phyloP scores from a whole-genome alignment of 2,113 vertebrate genomes.

The Orientallactaga bullata region DNA sequence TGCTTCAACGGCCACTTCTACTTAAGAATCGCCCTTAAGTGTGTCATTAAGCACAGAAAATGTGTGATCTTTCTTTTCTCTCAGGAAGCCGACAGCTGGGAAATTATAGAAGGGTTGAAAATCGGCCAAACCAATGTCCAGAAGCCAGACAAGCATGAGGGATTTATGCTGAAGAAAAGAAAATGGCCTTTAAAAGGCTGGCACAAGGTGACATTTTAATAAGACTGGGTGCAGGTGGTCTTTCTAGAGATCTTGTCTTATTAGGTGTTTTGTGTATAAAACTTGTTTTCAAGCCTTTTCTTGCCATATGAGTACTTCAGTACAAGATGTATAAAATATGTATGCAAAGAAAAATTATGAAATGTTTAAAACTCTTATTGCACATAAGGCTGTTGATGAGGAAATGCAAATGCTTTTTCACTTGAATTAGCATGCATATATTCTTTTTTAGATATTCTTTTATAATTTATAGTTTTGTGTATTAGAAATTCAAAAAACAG shows the following conservation, averaged over 20 bases:
- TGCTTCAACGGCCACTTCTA: slow-evolving; percentile 51
- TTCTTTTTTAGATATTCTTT: no score
- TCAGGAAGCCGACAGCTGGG: slow-evolving; percentile 98
- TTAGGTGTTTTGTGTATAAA: background rate
- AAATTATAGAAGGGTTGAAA: slow-evolving; percentile 99
- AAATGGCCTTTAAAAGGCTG: slow-evolving; percentile 99
- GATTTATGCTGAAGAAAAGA: slow-evolving; percentile 99
- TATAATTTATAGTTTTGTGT: no score
- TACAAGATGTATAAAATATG: background rate
- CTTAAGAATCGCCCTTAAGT: slow-evolving; percentile 31
- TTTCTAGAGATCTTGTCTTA: background rate
- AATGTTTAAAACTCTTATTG: slow-evolving; percentile 22
- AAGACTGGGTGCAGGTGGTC: background rate
- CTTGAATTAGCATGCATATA: background rate
- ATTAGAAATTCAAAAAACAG: no score
- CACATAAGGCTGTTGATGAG: background rate
- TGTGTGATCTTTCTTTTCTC: slow-evolving; percentile 75
- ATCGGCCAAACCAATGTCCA: slow-evolving; percentile 98
- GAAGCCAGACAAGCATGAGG: slow-evolving; percentile 98
- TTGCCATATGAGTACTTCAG: background rate
- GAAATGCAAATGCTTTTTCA: background rate
- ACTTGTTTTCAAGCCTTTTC: background rate
- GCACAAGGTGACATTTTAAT: slow-evolving; percentile 94
- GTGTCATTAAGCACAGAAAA: slow-evolving; percentile 28
- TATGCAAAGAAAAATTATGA: background rate